Evolutionary conservation across 1,140 invertebrate species (phyloP), one percentile per base, ranked within the genome.

Genomic region (Drosophila pandora): DNA sequence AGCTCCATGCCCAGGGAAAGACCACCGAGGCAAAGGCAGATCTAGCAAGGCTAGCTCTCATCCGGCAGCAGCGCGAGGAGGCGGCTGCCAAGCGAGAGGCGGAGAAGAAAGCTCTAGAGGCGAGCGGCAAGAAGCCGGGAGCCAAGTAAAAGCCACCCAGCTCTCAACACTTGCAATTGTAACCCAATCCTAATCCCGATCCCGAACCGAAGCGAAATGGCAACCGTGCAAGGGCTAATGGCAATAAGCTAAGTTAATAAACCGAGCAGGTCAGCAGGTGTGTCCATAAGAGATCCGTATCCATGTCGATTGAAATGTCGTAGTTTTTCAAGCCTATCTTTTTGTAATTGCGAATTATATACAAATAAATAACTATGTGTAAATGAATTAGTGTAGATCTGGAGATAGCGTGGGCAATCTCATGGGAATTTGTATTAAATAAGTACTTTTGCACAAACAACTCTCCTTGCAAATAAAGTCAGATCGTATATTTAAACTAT

Each of bases 1-100:
- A 97, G 89, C 92, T 98, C 22, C 98, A 99, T 85, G 96, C 97
- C 0, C 96, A 96, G 61, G 98, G 98, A 53, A 98, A 98, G 92
- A 99, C 98, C 0, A 98, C 98, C 43, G 97, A 99, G 92, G 98
- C 98, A 0, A 94, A 97, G 65, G 97, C 97, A 1, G 98, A 99
- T 93, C 92, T 99, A 34, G 98, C 98, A 6, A 92, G 98, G 59
- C 93, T 97, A 79, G 97, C 97, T 0, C 95, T 98, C 74, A 97
- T 99, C 73, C 95, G 96, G 59, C 97, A 99, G 91, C 97, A 99
- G 92, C 93, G 98, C 32, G 98, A 98, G 91, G 98, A 99, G 81
- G 98, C 98, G 4, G 97, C 97, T 3, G 96, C 96, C 82, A 95
- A 96, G 90, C 94, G 97, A 49, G 98, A 98, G 84, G 95, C 95